phyloP scores from a whole-genome alignment of 2,888 invertebrate genomes.

The Pseudolycoriella hygida region DNA sequence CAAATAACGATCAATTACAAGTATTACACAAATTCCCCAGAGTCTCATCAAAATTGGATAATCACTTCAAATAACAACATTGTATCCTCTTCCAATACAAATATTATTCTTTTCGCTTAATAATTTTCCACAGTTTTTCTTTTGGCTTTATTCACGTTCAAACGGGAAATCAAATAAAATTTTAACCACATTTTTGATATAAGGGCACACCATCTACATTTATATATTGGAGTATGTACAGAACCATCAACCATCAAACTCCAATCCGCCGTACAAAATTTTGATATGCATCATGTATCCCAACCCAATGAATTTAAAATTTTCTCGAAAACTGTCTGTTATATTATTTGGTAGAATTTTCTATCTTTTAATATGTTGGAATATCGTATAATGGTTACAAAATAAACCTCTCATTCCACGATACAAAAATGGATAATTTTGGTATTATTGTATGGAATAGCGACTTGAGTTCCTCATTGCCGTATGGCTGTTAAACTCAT shows the following conservation, averaged over 20 bases:
- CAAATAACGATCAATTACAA: no score
- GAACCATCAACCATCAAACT: no score
- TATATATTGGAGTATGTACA: no score
- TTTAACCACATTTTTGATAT: neutral
- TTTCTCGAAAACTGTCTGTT: constrained; percentile 2
- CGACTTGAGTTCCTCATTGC: neutral
- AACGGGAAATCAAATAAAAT: neutral
- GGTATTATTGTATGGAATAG: no score
- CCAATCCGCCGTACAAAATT: neutral
- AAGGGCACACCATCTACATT: no score
- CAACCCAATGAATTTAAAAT: neutral
- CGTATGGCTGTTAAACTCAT: constrained; percentile 2
- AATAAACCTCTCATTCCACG: no score
- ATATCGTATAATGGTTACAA: neutral
- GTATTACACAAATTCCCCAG: no score
- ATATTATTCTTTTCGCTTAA: constrained; percentile 1
- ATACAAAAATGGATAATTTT: no score
- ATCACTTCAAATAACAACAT: neutral
- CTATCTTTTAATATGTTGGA: neutral
- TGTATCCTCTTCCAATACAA: neutral
- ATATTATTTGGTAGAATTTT: neutral
- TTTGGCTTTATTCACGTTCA: neutral
- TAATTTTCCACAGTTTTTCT: neutral
- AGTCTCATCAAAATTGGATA: neutral
- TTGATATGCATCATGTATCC: neutral